These are phyloP conservation scores for Puntigrus tetrazona DNA, from an alignment of 2,113 vertebrate species.

Conservation along the genomic window DNA sequence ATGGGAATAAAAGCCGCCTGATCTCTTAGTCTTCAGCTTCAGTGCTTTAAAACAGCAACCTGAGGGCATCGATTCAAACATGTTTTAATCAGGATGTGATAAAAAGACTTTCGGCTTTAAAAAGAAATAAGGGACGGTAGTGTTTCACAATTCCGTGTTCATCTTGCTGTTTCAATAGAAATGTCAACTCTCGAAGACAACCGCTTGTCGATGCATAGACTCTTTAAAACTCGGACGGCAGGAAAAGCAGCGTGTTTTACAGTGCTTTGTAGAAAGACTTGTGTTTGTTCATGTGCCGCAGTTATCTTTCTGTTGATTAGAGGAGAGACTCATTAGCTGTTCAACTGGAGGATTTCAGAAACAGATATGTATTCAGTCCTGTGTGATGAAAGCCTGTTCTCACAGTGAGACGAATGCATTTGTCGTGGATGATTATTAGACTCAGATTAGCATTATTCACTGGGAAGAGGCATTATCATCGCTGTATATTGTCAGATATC, in stretches of 20 bases:
- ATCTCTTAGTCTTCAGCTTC: background rate
- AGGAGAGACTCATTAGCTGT: slow-evolving; percentile 28
- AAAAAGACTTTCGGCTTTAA: background rate
- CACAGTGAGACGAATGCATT: background rate
- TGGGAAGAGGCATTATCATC: slow-evolving; percentile 13
- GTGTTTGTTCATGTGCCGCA: slow-evolving; percentile 9
- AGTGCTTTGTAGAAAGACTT: background rate
- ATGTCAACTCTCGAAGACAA: background rate
- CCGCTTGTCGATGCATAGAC: background rate
- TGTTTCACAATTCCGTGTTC: background rate
- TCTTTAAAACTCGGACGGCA: background rate
- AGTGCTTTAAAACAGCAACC: background rate
- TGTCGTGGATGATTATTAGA: slow-evolving; percentile 21
- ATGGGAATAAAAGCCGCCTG: slow-evolving; percentile 5
- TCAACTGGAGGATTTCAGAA: slow-evolving; percentile 17
- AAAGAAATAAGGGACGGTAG: background rate
- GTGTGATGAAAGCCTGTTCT: background rate
- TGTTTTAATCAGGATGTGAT: background rate
- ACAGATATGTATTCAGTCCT: background rate
- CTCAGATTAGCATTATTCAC: slow-evolving; percentile 18
- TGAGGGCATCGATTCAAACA: slow-evolving; percentile 3
- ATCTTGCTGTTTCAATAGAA: background rate
- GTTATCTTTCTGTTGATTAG: slow-evolving; percentile 46
- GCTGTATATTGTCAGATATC: background rate
- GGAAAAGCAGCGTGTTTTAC: slow-evolving; percentile 13